These are phyloP conservation scores for Meiosimyza platycephala DNA, from an alignment of 2,888 invertebrate genomes.

Conservation along the genomic window DNA sequence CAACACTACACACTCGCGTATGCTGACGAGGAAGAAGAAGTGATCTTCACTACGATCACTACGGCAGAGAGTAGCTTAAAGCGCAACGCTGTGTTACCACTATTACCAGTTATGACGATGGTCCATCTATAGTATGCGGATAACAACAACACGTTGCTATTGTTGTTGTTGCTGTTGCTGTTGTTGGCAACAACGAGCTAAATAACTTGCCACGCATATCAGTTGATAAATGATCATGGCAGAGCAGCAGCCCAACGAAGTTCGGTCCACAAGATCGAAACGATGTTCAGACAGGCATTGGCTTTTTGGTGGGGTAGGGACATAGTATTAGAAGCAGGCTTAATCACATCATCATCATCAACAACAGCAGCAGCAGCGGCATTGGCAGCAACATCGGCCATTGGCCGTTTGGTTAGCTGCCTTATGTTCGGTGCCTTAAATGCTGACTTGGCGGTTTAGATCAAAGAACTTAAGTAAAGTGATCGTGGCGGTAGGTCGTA, in stretches of 20 bases:
- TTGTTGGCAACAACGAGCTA: constrained; percentile 14
- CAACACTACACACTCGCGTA: constrained; percentile 5
- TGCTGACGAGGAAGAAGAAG: background rate
- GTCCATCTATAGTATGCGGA: background rate
- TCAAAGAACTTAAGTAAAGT: constrained; percentile 44
- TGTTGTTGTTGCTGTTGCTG: too few species aligned
- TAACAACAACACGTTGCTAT: background rate
- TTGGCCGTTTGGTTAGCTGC: constrained; percentile 14
- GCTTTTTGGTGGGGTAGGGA: background rate
- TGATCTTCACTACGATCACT: background rate
- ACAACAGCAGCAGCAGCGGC: background rate
- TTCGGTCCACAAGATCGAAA: background rate
- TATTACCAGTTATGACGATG: background rate
- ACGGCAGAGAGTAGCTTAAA: background rate
- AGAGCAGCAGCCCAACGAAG: constrained; percentile 2
- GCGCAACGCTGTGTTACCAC: background rate
- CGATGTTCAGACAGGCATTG: background rate
- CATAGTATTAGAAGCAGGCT: constrained; percentile 6
- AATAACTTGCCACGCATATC: constrained; percentile 29
- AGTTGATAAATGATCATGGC: constrained; percentile 30
- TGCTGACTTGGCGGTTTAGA: constrained; percentile 44
- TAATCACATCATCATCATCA: constrained; percentile 31
- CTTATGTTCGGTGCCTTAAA: background rate
- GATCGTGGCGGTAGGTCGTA: constrained; percentile 36
- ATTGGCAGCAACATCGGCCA: constrained; percentile 17